Conservation (phyloP, 2,888 invertebrate genomes). For the Drosophila phalerata region DNA sequence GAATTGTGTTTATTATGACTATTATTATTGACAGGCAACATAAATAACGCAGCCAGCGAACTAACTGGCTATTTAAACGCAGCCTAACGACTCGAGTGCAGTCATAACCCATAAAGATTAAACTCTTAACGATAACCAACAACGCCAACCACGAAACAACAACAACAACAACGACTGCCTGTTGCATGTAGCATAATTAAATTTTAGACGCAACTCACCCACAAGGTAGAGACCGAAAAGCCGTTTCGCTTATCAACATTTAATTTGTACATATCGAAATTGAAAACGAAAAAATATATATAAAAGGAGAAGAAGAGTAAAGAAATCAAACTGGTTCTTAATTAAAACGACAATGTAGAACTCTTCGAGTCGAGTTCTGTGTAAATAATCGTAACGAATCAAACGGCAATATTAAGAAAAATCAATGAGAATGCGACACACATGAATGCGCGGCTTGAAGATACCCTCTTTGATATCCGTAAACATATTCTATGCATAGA, state of each 20-base stretch:
- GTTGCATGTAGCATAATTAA: conserved; percentile 67
- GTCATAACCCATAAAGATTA: conserved; percentile 75
- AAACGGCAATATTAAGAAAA: conserved; percentile 53
- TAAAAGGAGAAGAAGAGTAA: conserved; percentile 14
- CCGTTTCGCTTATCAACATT: conserved; percentile 62
- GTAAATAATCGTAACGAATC: conserved; percentile 75
- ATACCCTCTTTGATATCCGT: neutral
- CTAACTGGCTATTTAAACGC: conserved; percentile 61
- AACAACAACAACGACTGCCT: conserved; percentile 4
- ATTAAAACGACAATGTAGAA: conserved; percentile 67
- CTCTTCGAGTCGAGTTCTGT: conserved; percentile 57
- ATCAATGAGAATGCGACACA: conserved; percentile 13
- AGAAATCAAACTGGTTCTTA: conserved; percentile 68
- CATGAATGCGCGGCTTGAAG: neutral
- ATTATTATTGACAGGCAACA: conserved; percentile 70
- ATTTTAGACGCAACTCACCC: conserved; percentile 52
- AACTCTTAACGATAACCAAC: conserved; percentile 66
- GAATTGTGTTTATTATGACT: conserved; percentile 68
- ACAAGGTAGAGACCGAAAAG: conserved; percentile 26
- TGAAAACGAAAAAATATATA: conserved; percentile 19
- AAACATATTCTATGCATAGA: no score
- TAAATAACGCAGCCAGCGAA: conserved; percentile 57
- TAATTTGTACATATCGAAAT: conserved; percentile 64
- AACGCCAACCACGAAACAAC: conserved; percentile 17
- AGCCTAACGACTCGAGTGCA: conserved; percentile 76